Percentiles rank a stretch among this genome's conserved stretches.
Evolutionary conservation across 2,888 invertebrate species (phyloP).

Genomic region (Synanthedon andrenaeformis): DNA sequence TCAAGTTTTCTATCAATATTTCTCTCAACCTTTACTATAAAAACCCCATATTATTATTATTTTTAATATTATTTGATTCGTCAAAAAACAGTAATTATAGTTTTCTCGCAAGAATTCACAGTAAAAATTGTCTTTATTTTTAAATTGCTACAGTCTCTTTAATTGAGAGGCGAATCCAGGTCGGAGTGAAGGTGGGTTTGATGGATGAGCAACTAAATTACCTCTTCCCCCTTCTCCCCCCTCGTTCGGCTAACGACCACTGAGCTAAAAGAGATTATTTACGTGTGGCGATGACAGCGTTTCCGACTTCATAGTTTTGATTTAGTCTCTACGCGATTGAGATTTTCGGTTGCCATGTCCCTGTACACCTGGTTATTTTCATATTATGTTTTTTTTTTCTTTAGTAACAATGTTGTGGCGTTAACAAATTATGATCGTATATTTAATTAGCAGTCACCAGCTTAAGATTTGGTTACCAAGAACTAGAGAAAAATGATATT

Average conservation of each 20-base stretch:
- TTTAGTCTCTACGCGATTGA: constrained; percentile 34
- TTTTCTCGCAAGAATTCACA: too few relatives aligned
- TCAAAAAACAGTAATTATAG: too few relatives aligned
- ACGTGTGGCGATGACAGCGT: constrained; percentile 52
- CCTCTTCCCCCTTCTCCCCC: constrained; percentile 24
- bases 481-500: too few relatives aligned
- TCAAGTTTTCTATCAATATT: too few relatives aligned
- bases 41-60: too few relatives aligned
- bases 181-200: constrained; percentile 39
- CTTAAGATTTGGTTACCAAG: too few relatives aligned
- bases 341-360: constrained; percentile 21
- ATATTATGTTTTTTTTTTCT: too few relatives aligned
- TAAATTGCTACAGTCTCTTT: constrained; percentile 14
- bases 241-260: constrained; percentile 37
- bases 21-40: too few relatives aligned
- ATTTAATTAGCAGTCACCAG: too few relatives aligned
- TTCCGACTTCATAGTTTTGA: constrained; percentile 46
- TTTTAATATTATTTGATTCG: too few relatives aligned
- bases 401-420: too few relatives aligned
- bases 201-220: constrained; percentile 60
- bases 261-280: constrained; percentile 55
- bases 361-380: neutral
- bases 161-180: constrained; percentile 54
- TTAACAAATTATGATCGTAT: too few relatives aligned
- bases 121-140: neutral